Evolutionary conservation across 2,888 invertebrate genomes (phyloP).

Genomic region (Antitype chi): DNA sequence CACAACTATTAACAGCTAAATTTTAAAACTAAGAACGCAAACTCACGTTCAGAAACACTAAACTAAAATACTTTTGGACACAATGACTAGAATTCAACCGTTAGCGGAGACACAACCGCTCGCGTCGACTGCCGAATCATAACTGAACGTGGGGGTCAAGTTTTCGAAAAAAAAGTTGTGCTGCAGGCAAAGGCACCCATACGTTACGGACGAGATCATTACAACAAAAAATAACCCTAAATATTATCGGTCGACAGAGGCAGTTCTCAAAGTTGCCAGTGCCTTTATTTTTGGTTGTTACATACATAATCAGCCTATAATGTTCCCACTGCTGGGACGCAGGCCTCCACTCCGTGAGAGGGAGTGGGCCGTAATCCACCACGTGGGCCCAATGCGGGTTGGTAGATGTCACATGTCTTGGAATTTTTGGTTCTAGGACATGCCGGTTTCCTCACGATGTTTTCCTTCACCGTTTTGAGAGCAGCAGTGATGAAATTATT

Average conservation of each 20-base stretch:
- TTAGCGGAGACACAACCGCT: constrained; percentile 84
- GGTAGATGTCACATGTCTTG: too few relatives aligned
- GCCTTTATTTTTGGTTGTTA: constrained; percentile 56
- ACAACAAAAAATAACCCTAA: constrained; percentile 90
- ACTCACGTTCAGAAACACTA: constrained; percentile 74
- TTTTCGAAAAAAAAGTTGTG: constrained; percentile 85
- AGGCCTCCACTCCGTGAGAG: too few relatives aligned
- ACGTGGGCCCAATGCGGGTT: too few relatives aligned
- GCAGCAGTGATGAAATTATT: too few relatives aligned
- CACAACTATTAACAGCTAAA: constrained; percentile 73
- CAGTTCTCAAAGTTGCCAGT: constrained; percentile 81
- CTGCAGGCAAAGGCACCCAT: constrained; percentile 87
- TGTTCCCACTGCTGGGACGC: too few relatives aligned
- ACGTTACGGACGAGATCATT: constrained; percentile 89
- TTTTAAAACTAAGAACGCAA: constrained; percentile 74
- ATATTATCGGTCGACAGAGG: constrained; percentile 81
- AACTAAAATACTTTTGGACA: constrained; percentile 83
- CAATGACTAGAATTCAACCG: constrained; percentile 88
- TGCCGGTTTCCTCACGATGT: too few relatives aligned
- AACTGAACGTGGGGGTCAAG: constrained; percentile 87
- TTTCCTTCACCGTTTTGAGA: too few relatives aligned
- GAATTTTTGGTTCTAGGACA: too few relatives aligned
- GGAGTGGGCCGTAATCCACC: too few relatives aligned
- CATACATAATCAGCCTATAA: too few relatives aligned
- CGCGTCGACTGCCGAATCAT: constrained; percentile 87